Base-by-base conservation (phyloP, 2,797 vertebrate genomes). In the Pangasius larnaudii region DNA sequence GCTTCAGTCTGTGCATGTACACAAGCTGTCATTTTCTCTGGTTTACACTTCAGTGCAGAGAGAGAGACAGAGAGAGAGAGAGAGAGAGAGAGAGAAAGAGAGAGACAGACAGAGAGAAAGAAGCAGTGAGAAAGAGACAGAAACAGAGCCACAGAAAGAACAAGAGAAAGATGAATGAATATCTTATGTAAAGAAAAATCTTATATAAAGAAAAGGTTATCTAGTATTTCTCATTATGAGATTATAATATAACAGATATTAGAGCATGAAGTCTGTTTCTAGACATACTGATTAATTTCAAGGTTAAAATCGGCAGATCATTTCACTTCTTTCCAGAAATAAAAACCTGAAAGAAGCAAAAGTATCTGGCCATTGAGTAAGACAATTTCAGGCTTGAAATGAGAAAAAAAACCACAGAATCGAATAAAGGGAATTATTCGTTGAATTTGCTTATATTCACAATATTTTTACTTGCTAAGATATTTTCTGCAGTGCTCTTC, bases 11-110 rank as follows among this genome's bases (percentile, higher is more conserved):
- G 33, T 59, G 3, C 30, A 67, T 85, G 75, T 90, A 87, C 89
- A 89, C 75, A 59, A 51, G 75, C 39, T 77, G 71, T 88, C 89
- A 91, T 88, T 91, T 81, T 89, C 88, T 90, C 86, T 51, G 56
- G 81, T 89, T 91, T 87, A 89, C 89, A 91, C 90, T 91, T 86
- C 65, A 90, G 56, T 14, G 81, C 67, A 86, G 83, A 53, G 14
- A 82, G 63, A 86, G 80, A 65, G 69, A 85, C 79, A 53, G 11
- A 83, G 49, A 36, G 67, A 90, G 63, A 86, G 80, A 65, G 69
- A 85, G 82, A 53, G 11, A 83, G 49, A 36, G 67, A 90, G 11
- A 24, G 58, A 14, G 24, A 77, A 27, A 63, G 42, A 78, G 13
- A 33, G 69, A 67, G 7, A 67, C 74, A 51, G 59, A 74, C 53